Conservation (phyloP, 2,888 invertebrate species). For the Eupsilia transversa region DNA sequence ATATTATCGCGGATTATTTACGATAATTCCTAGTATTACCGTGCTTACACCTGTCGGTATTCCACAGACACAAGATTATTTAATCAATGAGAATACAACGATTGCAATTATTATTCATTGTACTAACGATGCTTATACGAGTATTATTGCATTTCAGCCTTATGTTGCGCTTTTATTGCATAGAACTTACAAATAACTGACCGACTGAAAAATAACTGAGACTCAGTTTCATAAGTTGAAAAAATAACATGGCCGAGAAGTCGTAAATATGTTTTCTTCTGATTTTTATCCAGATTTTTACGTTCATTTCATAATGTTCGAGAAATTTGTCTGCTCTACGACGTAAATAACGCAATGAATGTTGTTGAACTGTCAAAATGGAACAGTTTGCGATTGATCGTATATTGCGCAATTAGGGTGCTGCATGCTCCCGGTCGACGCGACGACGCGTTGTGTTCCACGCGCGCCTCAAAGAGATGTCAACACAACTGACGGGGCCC, state of each 20-base stretch:
- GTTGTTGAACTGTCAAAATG: too few species aligned
- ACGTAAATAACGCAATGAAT: too few species aligned
- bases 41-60: background rate
- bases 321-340: too few species aligned
- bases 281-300: background rate
- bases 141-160: background rate
- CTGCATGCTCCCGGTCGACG: too few species aligned
- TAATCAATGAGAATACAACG: background rate
- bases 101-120: background rate
- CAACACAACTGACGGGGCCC: too few species aligned
- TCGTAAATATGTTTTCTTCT: background rate
- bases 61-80: background rate
- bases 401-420: too few species aligned
- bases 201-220: too few species aligned
- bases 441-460: too few species aligned
- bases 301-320: too few species aligned
- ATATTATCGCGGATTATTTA: conserved; percentile 5
- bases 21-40: conserved; percentile 9
- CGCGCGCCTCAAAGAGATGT: too few species aligned
- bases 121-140: background rate
- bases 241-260: background rate
- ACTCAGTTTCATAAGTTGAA: too few species aligned
- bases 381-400: too few species aligned
- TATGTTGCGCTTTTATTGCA: background rate
- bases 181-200: background rate